Conservation (phyloP, 1,140 invertebrate genomes). For the Microplitis mediator region DNA sequence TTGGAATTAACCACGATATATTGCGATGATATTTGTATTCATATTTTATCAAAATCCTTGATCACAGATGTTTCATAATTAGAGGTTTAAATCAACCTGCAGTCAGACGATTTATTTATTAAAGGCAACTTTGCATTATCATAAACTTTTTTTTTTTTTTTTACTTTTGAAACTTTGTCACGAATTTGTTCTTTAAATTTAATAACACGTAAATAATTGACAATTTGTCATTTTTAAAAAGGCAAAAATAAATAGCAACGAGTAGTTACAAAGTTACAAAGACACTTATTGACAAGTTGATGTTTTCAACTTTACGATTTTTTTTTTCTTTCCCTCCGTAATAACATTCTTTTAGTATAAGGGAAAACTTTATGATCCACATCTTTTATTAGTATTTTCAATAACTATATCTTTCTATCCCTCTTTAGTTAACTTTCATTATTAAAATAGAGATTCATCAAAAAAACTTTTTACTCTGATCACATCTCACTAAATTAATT, state of each 20-base stretch:
- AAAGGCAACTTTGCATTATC: too few relatives aligned
- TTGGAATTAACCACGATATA: neutral
- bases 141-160: neutral
- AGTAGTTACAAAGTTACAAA: neutral
- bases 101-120: neutral
- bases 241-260: neutral
- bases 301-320: neutral
- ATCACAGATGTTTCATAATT: neutral
- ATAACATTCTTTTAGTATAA: conserved; percentile 9
- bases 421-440: neutral
- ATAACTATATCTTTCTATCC: neutral
- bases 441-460: neutral
- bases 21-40: too few relatives aligned
- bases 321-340: neutral
- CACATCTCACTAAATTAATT: too few relatives aligned
- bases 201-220: too few relatives aligned
- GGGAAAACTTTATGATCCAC: conserved; percentile 23
- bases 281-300: conserved; percentile 3
- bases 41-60: neutral
- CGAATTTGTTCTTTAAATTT: too few relatives aligned
- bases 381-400: conserved; percentile 22
- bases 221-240: too few relatives aligned
- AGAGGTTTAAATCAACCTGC: conserved; percentile 4
- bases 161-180: too few relatives aligned
- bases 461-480: too few relatives aligned